These are phyloP conservation scores for Mya arenaria DNA, from an alignment of 1,140 invertebrate genomes.

Conservation along the genomic window DNA sequence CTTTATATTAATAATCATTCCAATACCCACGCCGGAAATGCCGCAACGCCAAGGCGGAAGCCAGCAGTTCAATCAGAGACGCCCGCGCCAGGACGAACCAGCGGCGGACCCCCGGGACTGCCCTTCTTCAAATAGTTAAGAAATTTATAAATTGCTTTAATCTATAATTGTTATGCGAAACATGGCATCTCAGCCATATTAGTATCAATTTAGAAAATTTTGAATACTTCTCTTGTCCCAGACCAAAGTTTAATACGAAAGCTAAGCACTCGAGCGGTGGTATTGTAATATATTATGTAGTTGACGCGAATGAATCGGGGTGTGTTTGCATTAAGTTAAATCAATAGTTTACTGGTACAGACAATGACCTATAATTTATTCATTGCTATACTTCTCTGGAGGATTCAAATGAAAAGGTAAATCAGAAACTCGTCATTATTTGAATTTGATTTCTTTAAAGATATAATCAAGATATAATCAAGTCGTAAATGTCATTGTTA, in stretches of 20 bases:
- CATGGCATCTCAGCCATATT: background rate
- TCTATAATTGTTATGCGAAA: background rate
- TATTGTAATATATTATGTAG: background rate
- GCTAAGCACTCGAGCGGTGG: background rate
- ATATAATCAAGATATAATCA: background rate
- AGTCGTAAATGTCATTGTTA: background rate
- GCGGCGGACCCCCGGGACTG: background rate
- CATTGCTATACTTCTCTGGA: background rate
- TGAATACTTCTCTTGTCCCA: background rate
- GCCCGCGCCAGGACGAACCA: background rate
- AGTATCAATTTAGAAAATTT: background rate
- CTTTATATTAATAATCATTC: background rate
- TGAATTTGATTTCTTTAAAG: background rate
- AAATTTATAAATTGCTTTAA: background rate
- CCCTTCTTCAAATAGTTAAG: background rate
- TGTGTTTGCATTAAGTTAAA: background rate
- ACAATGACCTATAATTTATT: background rate
- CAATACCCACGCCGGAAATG: background rate
- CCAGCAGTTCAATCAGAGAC: background rate
- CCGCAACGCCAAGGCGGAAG: background rate
- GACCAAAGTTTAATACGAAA: background rate
- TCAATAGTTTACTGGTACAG: background rate
- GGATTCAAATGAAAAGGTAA: background rate
- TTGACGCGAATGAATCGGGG: background rate
- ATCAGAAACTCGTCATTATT: background rate